These are phyloP conservation scores for Phyllotis vaccarum DNA, from an alignment of 2,797 vertebrate species.

Conservation along the genomic window DNA sequence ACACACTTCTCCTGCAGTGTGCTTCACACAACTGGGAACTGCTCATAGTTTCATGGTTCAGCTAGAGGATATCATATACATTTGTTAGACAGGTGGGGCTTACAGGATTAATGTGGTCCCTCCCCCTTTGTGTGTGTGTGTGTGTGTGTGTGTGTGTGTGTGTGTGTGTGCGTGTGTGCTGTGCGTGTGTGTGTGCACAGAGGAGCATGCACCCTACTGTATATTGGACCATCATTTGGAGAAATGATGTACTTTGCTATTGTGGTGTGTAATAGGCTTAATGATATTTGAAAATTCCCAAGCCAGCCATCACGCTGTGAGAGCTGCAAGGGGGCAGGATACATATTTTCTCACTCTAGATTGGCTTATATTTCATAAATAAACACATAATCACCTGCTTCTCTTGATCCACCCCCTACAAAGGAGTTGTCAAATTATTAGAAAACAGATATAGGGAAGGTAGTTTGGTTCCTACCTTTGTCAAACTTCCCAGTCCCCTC, in stretches of 20 bases:
- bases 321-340: not conserved
- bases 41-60: not conserved
- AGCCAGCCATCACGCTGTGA: not conserved
- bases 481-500: constrained; percentile 4
- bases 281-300: constrained; percentile 21
- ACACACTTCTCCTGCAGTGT: not conserved
- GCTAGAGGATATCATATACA: not conserved
- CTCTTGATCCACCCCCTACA: not conserved
- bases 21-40: not conserved
- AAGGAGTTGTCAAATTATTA: not conserved
- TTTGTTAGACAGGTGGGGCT: not conserved
- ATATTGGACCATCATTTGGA: not conserved
- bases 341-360: not conserved
- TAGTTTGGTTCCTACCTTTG: not conserved
- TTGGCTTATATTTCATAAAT: not conserved
- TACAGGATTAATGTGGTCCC: not conserved
- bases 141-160: not conserved
- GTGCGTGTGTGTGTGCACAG: not conserved
- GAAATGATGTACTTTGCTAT: not conserved
- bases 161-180: not conserved
- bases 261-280: not conserved
- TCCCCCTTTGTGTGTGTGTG: rapidly evolving
- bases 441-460: not conserved
- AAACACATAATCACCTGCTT: not conserved
- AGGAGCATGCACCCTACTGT: not conserved